Percentiles rank a stretch among this genome's conserved stretches.
Conservation (phyloP, 2,888 invertebrate genomes). For the Eudasyphora cyanicolor region DNA sequence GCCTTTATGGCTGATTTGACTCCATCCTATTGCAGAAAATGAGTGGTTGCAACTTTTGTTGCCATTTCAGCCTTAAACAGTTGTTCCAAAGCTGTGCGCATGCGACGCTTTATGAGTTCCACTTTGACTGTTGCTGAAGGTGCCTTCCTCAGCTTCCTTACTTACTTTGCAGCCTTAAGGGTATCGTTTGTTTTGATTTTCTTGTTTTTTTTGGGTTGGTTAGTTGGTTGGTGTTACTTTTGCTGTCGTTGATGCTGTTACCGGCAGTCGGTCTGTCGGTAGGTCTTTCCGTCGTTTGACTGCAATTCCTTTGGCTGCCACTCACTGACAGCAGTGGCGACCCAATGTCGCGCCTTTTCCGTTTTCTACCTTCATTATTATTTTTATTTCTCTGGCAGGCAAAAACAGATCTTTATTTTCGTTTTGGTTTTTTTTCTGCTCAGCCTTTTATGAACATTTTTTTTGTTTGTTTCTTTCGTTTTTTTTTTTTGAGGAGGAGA, state of each 20-base stretch:
- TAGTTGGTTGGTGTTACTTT: background rate
- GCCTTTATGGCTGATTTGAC: background rate
- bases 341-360: conserved; percentile 67
- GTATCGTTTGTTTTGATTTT: conserved; percentile 28
- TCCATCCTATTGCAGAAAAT: background rate
- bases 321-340: conserved; percentile 67
- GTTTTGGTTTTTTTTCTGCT: conserved; percentile 4
- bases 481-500: conserved; percentile 23
- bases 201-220: background rate
- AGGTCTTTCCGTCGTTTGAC: too few relatives aligned
- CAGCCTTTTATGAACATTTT: background rate
- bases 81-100: background rate
- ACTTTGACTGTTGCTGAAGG: conserved; percentile 30
- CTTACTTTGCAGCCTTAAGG: conserved; percentile 42
- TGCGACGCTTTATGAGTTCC: background rate
- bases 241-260: conserved; percentile 26
- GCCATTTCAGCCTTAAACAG: conserved; percentile 41
- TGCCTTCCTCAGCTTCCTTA: conserved; percentile 57
- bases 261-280: conserved; percentile 5
- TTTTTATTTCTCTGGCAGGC: conserved; percentile 62
- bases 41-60: conserved; percentile 14
- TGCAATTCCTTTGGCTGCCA: conserved; percentile 9
- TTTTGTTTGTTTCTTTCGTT: background rate
- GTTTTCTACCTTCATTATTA: conserved; percentile 62
- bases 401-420: conserved; percentile 40